A percentile compares a stretch with the other conserved stretches of the same genome.
These are phyloP conservation scores for Oscheius sp. DNA, from an alignment of 2,888 invertebrate species.

Conservation along the genomic window DNA sequence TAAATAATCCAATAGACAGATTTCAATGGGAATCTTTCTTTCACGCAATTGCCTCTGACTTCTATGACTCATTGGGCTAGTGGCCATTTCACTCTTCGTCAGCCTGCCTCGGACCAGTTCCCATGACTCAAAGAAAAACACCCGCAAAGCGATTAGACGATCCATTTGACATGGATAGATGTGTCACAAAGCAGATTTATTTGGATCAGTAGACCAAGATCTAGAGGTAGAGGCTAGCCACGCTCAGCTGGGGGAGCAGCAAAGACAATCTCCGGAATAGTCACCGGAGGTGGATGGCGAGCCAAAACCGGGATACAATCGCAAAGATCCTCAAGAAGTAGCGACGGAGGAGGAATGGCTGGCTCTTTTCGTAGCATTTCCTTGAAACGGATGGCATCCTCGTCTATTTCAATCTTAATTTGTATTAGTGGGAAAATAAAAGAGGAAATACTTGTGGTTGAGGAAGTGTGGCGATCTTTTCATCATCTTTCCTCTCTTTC, in stretches of 20 bases:
- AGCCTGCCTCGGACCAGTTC: neutral
- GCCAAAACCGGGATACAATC: neutral
- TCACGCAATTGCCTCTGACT: neutral
- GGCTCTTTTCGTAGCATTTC: neutral
- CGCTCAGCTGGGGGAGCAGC: no score
- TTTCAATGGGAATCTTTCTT: neutral
- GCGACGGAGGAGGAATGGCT: neutral
- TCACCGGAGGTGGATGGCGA: neutral
- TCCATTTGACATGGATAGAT: constrained; percentile 7
- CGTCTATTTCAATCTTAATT: no score
- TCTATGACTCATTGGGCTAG: constrained; percentile 19
- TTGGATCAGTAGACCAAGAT: no score
- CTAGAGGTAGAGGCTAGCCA: no score
- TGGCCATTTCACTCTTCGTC: constrained; percentile 11
- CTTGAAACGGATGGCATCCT: neutral
- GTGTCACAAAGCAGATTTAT: no score
- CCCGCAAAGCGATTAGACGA: constrained; percentile 4
- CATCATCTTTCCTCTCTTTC: neutral
- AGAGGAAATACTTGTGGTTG: no score
- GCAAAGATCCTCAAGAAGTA: neutral
- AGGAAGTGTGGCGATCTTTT: neutral
- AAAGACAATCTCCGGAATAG: no score
- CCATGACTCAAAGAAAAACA: constrained; percentile 2
- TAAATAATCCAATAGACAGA: neutral
- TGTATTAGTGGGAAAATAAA: no score